Conservation (phyloP, 2,888 invertebrate species). For the Agonum fuliginosum region DNA sequence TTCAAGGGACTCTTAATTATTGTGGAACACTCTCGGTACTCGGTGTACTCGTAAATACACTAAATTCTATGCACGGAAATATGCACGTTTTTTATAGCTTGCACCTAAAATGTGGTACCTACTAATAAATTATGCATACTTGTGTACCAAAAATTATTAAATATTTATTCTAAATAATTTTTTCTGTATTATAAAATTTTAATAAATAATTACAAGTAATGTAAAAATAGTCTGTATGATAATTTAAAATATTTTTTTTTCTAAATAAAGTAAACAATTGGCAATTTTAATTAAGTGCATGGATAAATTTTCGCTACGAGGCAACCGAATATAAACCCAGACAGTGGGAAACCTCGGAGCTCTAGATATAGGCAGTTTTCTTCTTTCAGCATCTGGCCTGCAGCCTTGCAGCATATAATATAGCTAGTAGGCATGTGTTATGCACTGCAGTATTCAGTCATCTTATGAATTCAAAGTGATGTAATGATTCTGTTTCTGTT, state of each 20-base stretch:
- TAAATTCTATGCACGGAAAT: no score
- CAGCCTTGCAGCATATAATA: constrained; percentile 37
- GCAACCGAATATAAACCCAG: constrained; percentile 48
- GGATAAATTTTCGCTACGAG: neutral
- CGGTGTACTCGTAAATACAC: no score
- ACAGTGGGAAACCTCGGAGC: constrained; percentile 59
- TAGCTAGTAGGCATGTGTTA: constrained; percentile 28
- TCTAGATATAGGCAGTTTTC: constrained; percentile 45
- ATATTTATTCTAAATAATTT: no score
- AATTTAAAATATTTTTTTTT: no score
- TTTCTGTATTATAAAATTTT: no score
- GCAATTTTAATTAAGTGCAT: constrained; percentile 19
- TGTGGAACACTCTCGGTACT: no score
- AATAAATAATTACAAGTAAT: constrained; percentile 17
- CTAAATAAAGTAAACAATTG: constrained; percentile 17
- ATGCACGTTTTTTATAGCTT: no score
- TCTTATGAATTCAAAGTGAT: neutral
- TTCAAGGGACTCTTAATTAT: no score
- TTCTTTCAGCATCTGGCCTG: constrained; percentile 55
- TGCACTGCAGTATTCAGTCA: constrained; percentile 31
- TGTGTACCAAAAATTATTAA: no score
- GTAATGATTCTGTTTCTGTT: constrained; percentile 60
- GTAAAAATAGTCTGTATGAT: neutral
- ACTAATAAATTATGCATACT: no score
- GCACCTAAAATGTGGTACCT: no score